Conservation (phyloP, 2,888 invertebrate species). For the Psylliodes chrysocephalus region DNA sequence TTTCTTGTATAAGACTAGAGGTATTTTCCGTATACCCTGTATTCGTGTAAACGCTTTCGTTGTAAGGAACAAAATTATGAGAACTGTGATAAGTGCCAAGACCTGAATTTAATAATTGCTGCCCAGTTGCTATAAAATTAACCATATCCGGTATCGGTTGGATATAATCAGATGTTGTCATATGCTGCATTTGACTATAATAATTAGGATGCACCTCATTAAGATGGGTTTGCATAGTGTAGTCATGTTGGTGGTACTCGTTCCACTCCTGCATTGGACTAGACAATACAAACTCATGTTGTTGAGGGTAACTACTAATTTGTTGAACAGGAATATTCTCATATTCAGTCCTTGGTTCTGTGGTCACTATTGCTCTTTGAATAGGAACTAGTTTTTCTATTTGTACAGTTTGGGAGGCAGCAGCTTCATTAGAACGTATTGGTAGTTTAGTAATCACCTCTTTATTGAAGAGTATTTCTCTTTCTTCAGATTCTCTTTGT, state of each 20-base stretch:
- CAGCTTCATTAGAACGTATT: conserved; percentile 14
- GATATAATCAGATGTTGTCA: conserved; percentile 63
- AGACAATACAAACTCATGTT: conserved; percentile 34
- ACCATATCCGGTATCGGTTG: conserved; percentile 66
- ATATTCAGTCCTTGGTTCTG: conserved; percentile 16
- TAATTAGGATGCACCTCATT: conserved; percentile 40
- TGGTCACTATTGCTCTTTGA: not conserved
- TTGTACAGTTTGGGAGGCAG: conserved; percentile 13
- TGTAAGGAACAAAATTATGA: conserved; percentile 29
- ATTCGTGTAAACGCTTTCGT: not conserved
- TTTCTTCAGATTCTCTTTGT: conserved; percentile 48
- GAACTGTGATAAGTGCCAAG: conserved; percentile 64
- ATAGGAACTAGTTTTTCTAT: not conserved
- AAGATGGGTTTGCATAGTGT: conserved; percentile 40
- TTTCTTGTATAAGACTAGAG: not conserved
- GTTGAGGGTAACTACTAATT: not conserved
- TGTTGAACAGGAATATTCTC: not conserved
- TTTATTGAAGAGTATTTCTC: conserved; percentile 25
- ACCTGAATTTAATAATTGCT: conserved; percentile 65
- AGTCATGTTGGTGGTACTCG: conserved; percentile 51
- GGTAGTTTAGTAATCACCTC: conserved; percentile 18
- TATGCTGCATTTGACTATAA: conserved; percentile 41
- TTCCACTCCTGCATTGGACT: conserved; percentile 47
- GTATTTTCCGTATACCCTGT: not conserved
- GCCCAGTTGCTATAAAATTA: conserved; percentile 65